A percentile compares a stretch with the other conserved stretches of the same genome.
Evolutionary conservation across 2,797 vertebrate species (phyloP).

Genomic region (Champsocephalus gunnari): DNA sequence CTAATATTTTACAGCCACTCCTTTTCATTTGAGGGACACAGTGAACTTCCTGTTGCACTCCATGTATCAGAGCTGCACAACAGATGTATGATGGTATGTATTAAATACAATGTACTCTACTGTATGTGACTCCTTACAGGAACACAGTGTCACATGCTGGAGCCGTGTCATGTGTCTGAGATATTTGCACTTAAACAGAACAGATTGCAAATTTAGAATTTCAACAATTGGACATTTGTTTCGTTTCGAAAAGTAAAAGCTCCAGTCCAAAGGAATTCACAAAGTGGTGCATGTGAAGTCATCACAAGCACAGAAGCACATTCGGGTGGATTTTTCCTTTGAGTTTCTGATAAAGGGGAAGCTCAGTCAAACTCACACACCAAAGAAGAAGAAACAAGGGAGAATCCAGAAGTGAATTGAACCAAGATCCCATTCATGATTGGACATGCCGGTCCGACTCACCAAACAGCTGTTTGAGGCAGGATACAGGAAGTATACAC

Average conservation of each 20-base stretch:
- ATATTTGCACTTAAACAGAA: not conserved
- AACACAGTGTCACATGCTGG: not conserved
- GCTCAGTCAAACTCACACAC: conserved; percentile 27
- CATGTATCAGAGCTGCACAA: not conserved
- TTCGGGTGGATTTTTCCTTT: conserved; percentile 54
- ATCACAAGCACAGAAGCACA: not conserved
- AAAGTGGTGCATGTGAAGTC: not conserved
- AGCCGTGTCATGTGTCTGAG: not conserved
- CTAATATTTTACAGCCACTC: not conserved
- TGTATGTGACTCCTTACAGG: not conserved
- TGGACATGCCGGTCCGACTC: not conserved
- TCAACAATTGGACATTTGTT: too few relatives aligned
- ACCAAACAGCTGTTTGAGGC: conserved; percentile 27
- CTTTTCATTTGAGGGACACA: too few relatives aligned
- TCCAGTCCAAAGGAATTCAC: not conserved
- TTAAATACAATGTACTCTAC: not conserved
- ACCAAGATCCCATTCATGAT: conserved; percentile 11
- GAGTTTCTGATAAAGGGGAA: conserved; percentile 18
- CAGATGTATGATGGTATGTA: too few relatives aligned
- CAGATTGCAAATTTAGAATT: not conserved
- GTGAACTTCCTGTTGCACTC: not conserved
- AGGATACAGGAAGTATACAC: conserved; percentile 13
- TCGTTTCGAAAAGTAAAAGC: not conserved
- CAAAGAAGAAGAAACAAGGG: conserved; percentile 19
- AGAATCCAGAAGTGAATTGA: conserved; percentile 7